Evolutionary conservation across 2,888 invertebrate species (phyloP), one percentile per base, ranked within the genome.

Genomic region (Odontocolon sp.): DNA sequence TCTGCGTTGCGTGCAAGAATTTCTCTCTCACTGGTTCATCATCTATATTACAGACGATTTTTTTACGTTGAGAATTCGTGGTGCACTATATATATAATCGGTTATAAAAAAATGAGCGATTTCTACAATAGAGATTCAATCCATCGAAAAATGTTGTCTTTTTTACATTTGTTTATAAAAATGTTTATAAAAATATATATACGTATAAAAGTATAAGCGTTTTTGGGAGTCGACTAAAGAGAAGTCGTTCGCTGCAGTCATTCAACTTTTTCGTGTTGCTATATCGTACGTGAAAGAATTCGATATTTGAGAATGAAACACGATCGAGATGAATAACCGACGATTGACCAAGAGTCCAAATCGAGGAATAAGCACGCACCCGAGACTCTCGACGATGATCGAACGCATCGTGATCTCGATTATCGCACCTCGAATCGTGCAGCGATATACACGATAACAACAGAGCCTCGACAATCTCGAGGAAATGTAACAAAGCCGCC

Each of bases 1-100:
- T 66, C 75, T 67, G 64, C 36, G 54, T 64, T 26, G 59, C 42
- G n/a, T 0, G 31, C 31, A 45, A 42, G 42, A 36, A 18, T 36
- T 5, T 56, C 36, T 18, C 42, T 61, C 59, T 61, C 59, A 16
- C 42, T 42, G n/a, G 28, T 42, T 23, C 31, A n/a, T 64, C 26
- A 18, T 11, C 26, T n/a, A 38, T 14, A 50, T 66, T 66, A 33
- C 16, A 23, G 18, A 8, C 64, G 14, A 52, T 50, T 38, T 28
- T 18, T 47, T 21, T 52, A 47, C 45, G n/a, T n/a, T 11, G n/a
- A 9, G n/a, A 14, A 31, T 1, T 2, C n/a, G n/a, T n/a, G n/a
- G n/a, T n/a, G n/a, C n/a, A n/a, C n/a, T n/a, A n/a, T n/a, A n/a
- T n/a, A n/a, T n/a, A n/a, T n/a, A n/a, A n/a, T n/a, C n/a, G n/a